Percentiles rank a stretch among this genome's conserved stretches.
Evolutionary conservation across 2,797 vertebrate species (phyloP).

Genomic region (Zalophus californianus): DNA sequence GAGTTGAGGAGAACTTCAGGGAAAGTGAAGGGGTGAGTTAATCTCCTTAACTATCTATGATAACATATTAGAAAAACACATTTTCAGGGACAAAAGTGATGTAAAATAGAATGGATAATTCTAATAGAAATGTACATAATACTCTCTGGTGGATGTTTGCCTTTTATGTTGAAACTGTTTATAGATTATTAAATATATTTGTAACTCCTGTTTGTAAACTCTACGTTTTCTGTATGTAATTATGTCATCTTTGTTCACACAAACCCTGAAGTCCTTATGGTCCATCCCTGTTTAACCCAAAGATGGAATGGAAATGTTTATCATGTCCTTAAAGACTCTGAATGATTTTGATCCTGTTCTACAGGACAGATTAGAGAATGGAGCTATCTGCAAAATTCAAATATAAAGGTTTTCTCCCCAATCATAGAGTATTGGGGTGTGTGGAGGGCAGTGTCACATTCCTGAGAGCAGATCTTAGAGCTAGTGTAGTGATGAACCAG

Average conservation of each 20-base stretch:
- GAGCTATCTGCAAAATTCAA: neutral
- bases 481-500: neutral
- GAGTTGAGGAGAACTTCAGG: neutral
- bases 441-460: too few species aligned
- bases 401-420: neutral
- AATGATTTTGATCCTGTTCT: neutral
- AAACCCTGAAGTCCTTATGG: neutral
- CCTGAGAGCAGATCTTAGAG: neutral
- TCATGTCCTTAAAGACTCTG: neutral
- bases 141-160: neutral
- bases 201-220: neutral
- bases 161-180: constrained; percentile 34
- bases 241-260: neutral
- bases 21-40: neutral
- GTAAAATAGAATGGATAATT: neutral
- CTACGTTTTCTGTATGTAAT: neutral
- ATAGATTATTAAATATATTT: neutral
- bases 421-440: neutral
- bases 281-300: neutral
- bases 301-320: neutral
- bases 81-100: constrained; percentile 20
- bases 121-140: constrained; percentile 16
- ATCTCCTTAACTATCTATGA: neutral
- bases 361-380: neutral
- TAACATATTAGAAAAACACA: neutral